These are phyloP conservation scores for Callopanchax toddi DNA, from an alignment of 2,113 vertebrate genomes.

Conservation along the genomic window DNA sequence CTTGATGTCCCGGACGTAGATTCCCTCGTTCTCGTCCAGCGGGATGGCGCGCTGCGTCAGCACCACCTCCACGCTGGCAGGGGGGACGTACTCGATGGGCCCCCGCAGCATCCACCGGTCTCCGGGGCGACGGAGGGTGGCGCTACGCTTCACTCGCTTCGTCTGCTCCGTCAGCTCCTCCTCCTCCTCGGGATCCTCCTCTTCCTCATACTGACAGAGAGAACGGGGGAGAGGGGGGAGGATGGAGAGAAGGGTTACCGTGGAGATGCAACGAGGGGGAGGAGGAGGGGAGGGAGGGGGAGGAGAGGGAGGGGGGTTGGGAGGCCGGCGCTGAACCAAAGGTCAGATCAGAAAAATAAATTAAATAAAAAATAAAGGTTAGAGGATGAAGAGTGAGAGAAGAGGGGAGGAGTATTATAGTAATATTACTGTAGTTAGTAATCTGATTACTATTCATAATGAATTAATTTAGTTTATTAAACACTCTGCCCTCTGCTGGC, in stretches of 20 bases:
- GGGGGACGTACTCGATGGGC: slow-evolving; percentile 89
- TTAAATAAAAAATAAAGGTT: background rate
- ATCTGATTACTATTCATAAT: no score
- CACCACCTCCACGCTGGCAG: slow-evolving; percentile 83
- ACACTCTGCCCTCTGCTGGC: no score
- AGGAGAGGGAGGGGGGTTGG: background rate
- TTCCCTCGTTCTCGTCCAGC: slow-evolving; percentile 89
- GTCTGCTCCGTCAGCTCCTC: slow-evolving; percentile 34
- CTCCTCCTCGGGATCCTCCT: slow-evolving; percentile 31
- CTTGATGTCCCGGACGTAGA: slow-evolving; percentile 89
- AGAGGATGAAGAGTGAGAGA: background rate
- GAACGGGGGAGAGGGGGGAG: slow-evolving; percentile 44
- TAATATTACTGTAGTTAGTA: no score
- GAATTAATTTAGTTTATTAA: no score
- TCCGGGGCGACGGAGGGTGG: slow-evolving; percentile 77
- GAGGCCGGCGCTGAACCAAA: slow-evolving; percentile 21
- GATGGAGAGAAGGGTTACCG: slow-evolving; percentile 65
- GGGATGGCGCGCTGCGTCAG: slow-evolving; percentile 83
- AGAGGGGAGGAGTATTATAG: no score
- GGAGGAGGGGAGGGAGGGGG: background rate
- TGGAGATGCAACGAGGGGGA: slow-evolving; percentile 39
- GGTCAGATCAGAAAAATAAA: background rate
- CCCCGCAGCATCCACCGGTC: slow-evolving; percentile 91
- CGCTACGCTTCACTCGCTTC: slow-evolving; percentile 37
- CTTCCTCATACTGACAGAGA: slow-evolving; percentile 52